Evolutionary conservation across 2,888 invertebrate genomes (phyloP).

Genomic region (Ormyrus pomaceus): DNA sequence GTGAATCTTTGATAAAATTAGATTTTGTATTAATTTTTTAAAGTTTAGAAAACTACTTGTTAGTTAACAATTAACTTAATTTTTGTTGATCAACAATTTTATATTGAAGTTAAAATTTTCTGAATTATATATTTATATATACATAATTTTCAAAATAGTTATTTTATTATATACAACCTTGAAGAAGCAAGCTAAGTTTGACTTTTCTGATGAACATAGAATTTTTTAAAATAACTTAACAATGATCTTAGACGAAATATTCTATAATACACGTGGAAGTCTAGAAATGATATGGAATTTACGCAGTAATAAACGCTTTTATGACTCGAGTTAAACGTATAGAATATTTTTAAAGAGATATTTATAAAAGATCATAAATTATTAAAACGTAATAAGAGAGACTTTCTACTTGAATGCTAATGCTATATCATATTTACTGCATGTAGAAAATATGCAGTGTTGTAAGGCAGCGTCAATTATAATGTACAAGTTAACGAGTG

Average conservation of each 20-base stretch:
- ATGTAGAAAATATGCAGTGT: conserved; percentile 38
- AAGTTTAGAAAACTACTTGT: conserved; percentile 1
- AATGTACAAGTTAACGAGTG: conserved; percentile 49
- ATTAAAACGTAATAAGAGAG: conserved; percentile 23
- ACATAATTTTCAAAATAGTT: conserved; percentile 42
- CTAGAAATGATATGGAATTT: conserved; percentile 23
- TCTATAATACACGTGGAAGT: conserved; percentile 44
- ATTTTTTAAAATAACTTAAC: conserved; percentile 19
- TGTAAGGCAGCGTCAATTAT: conserved; percentile 53
- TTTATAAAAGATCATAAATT: conserved; percentile 43
- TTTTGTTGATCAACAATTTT: conserved; percentile 5
- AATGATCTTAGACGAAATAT: conserved; percentile 23
- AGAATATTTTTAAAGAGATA: conserved; percentile 40
- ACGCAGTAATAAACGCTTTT: conserved; percentile 15
- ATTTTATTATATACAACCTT: conserved; percentile 38
- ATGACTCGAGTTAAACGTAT: conserved; percentile 36
- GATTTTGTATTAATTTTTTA: conserved; percentile 15
- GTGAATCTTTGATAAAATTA: neutral
- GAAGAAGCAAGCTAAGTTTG: conserved; percentile 30
- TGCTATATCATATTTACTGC: conserved; percentile 46
- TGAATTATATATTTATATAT: conserved; percentile 22
- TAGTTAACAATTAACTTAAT: conserved; percentile 14
- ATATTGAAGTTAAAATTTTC: conserved; percentile 35
- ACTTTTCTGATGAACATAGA: conserved; percentile 30
- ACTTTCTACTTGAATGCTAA: conserved; percentile 32